phyloP scores from a whole-genome alignment of 1,140 invertebrate genomes.

The Nixonia krombeini region DNA sequence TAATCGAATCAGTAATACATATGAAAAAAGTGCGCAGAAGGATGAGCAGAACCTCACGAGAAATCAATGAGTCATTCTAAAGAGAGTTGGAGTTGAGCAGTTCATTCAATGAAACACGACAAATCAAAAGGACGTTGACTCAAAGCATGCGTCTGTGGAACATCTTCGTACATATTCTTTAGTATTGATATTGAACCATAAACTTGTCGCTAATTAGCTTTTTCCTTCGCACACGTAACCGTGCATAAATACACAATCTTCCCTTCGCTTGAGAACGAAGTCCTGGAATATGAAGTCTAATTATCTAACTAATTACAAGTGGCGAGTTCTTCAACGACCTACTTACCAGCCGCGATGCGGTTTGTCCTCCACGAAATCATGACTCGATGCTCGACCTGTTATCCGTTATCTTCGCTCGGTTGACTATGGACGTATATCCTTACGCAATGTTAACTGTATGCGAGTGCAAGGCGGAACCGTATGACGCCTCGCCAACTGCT shows the following conservation, averaged over 20 bases:
- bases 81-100: slow-evolving; percentile 15
- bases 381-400: slow-evolving; percentile 40
- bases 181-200: slow-evolving; percentile 19
- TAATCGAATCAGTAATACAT: no score
- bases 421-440: slow-evolving; percentile 33
- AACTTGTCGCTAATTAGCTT: slow-evolving; percentile 45
- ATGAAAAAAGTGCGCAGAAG: no score
- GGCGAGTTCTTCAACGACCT: slow-evolving; percentile 31
- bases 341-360: slow-evolving; percentile 32
- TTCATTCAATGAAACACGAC: slow-evolving; percentile 16
- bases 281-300: slow-evolving; percentile 41
- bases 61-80: no score
- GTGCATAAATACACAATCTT: slow-evolving; percentile 36
- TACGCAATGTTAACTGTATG: slow-evolving; percentile 37
- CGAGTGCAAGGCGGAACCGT: slow-evolving; percentile 24
- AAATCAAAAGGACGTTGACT: slow-evolving; percentile 22
- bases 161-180: slow-evolving; percentile 8
- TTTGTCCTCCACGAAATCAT: slow-evolving; percentile 42
- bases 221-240: slow-evolving; percentile 43
- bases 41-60: no score
- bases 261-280: slow-evolving; percentile 36
- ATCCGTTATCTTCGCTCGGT: slow-evolving; percentile 39
- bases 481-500: slow-evolving; percentile 17
- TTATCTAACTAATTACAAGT: slow-evolving; percentile 42
- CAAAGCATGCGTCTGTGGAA: slow-evolving; percentile 5